Evolutionary conservation across 2,113 vertebrate species (phyloP).

Genomic region (Thamnaconus septentrionalis): DNA sequence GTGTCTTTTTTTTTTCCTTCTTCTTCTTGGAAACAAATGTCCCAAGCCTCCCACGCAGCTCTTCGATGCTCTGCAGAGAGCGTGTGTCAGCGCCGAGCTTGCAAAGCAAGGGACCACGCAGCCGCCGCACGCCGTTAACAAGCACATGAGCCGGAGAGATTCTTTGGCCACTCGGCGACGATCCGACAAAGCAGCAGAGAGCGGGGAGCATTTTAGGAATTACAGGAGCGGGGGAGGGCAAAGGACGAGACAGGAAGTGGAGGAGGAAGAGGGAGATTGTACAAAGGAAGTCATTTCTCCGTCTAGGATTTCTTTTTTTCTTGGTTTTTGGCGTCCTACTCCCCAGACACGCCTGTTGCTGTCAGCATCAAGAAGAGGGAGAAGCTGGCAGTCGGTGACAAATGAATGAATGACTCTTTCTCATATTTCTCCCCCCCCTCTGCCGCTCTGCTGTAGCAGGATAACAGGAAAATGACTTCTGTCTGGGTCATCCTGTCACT

Average conservation of each 20-base stretch:
- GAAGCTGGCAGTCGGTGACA: constrained; percentile 29
- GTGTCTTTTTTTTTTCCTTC: background rate
- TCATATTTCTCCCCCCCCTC: background rate
- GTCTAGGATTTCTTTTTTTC: background rate
- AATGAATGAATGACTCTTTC: constrained; percentile 54
- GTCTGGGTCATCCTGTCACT: background rate
- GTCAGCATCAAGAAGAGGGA: constrained; percentile 17
- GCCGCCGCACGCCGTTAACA: too few species aligned
- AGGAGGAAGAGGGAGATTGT: constrained; percentile 12
- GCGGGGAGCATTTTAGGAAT: constrained; percentile 27
- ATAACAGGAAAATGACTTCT: background rate
- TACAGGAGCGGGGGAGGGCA: constrained; percentile 1
- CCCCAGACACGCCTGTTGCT: constrained; percentile 1
- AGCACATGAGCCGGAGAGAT: too few species aligned
- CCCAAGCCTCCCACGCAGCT: too few species aligned
- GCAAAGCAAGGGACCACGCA: too few species aligned
- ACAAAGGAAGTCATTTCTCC: constrained; percentile 16
- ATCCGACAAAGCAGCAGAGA: constrained; percentile 5
- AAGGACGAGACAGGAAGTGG: background rate
- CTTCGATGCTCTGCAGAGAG: too few species aligned
- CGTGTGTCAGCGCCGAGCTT: too few species aligned
- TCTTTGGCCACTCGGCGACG: too few species aligned
- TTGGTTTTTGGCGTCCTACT: constrained; percentile 6
- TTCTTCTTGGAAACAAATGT: too few species aligned
- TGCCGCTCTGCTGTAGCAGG: constrained; percentile 7